These are phyloP conservation scores for Xestia sexstrigata DNA, from an alignment of 2,888 invertebrate genomes.

Conservation along the genomic window DNA sequence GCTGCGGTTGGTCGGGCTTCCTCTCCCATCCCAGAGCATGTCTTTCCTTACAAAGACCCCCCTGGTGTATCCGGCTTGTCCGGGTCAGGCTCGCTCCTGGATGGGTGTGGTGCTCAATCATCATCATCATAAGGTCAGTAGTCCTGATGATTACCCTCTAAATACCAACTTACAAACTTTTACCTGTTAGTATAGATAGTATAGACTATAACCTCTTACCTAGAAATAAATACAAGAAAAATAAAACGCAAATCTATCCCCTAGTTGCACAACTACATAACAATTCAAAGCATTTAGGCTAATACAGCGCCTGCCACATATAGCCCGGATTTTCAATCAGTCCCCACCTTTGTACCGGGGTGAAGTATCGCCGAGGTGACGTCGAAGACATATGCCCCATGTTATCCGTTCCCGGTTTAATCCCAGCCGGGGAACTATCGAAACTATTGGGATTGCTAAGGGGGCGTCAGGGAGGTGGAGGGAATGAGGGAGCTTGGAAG, in stretches of 20 bases:
- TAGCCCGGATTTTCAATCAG: conserved; percentile 74
- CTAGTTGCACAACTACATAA: not conserved
- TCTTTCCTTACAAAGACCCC: too few relatives aligned
- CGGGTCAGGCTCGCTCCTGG: too few relatives aligned
- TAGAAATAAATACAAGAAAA: not conserved
- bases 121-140: too few relatives aligned
- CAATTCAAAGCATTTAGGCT: conserved; percentile 61
- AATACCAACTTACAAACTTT: not conserved
- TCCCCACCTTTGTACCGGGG: conserved; percentile 71
- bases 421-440: conserved; percentile 71
- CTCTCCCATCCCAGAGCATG: too few relatives aligned
- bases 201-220: not conserved
- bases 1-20: too few relatives aligned
- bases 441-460: conserved; percentile 69
- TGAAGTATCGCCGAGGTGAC: conserved; percentile 70
- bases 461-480: conserved; percentile 33
- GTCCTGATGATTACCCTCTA: too few relatives aligned
- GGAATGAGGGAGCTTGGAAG: conserved; percentile 27
- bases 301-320: conserved; percentile 63
- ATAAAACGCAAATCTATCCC: conserved; percentile 1
- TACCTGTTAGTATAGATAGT: not conserved
- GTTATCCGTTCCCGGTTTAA: conserved; percentile 76
- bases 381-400: conserved; percentile 73
- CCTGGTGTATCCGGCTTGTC: too few relatives aligned
- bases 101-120: too few relatives aligned